phyloP scores from a whole-genome alignment of 2,888 invertebrate genomes.

The Drosophila mayaguana region DNA sequence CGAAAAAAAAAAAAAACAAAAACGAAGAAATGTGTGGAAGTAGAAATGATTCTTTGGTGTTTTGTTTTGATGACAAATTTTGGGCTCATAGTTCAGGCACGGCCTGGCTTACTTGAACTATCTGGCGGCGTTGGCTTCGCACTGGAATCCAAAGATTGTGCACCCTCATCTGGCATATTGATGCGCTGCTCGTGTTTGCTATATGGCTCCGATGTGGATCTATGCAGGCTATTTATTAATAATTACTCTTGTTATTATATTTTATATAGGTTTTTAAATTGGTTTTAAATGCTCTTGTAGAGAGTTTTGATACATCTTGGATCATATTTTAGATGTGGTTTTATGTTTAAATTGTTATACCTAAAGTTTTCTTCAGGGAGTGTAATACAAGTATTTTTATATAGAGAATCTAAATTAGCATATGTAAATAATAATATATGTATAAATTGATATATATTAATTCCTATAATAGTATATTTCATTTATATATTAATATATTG shows the following conservation, averaged over 20 bases:
- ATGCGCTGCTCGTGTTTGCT: constrained; percentile 86
- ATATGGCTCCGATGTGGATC: constrained; percentile 85
- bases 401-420: no score
- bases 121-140: constrained; percentile 87
- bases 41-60: constrained; percentile 38
- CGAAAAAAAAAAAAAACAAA: constrained; percentile 1
- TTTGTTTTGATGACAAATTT: not conserved
- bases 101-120: constrained; percentile 87
- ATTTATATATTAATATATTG: no score
- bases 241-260: no score
- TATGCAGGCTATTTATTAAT: constrained; percentile 66
- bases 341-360: no score
- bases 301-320: not conserved
- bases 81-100: constrained; percentile 32
- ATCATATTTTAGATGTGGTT: no score
- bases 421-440: no score
- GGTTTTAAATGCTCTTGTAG: not conserved
- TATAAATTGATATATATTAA: no score
- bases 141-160: constrained; percentile 83
- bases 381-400: no score
- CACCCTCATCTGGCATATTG: constrained; percentile 86
- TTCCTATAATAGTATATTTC: no score
- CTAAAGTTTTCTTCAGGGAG: no score
- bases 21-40: not conserved
- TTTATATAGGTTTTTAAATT: not conserved